Percentiles rank a stretch among this genome's conserved stretches.
Conservation (phyloP, 1,140 invertebrate genomes). For the Charaxes varanes region DNA sequence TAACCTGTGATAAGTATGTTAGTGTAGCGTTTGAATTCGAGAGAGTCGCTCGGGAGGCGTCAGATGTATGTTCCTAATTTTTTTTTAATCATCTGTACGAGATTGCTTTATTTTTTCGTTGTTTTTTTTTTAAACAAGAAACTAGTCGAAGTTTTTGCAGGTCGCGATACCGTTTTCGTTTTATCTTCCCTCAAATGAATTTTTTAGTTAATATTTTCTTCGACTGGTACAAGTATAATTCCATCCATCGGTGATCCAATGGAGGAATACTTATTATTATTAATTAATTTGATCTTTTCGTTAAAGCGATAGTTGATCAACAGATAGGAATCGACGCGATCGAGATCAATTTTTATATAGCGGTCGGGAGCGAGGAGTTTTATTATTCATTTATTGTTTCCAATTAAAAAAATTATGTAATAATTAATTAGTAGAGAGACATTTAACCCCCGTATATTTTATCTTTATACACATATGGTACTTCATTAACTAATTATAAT, state of each 20-base stretch:
- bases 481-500: constrained; percentile 48
- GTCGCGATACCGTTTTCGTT: constrained; percentile 36
- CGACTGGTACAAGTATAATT: constrained; percentile 24
- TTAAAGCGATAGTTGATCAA: constrained; percentile 21
- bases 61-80: constrained; percentile 61
- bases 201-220: constrained; percentile 34
- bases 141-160: constrained; percentile 48
- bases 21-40: constrained; percentile 61
- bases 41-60: constrained; percentile 61
- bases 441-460: constrained; percentile 55
- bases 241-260: constrained; percentile 23
- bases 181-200: constrained; percentile 46
- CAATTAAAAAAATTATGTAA: constrained; percentile 56
- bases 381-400: constrained; percentile 73
- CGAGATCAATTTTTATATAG: constrained; percentile 43
- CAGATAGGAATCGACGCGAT: constrained; percentile 29
- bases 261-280: constrained; percentile 22
- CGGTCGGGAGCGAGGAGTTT: constrained; percentile 47
- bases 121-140: constrained; percentile 37
- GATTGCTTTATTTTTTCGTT: constrained; percentile 39
- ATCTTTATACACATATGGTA: constrained; percentile 48
- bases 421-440: constrained; percentile 34
- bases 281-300: constrained; percentile 25
- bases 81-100: constrained; percentile 65
- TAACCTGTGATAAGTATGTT: constrained; percentile 73